Evolutionary conservation across 1,140 invertebrate species (phyloP), one percentile per base, ranked within the genome.

Genomic region (Pseudomyrmex gracilis): DNA sequence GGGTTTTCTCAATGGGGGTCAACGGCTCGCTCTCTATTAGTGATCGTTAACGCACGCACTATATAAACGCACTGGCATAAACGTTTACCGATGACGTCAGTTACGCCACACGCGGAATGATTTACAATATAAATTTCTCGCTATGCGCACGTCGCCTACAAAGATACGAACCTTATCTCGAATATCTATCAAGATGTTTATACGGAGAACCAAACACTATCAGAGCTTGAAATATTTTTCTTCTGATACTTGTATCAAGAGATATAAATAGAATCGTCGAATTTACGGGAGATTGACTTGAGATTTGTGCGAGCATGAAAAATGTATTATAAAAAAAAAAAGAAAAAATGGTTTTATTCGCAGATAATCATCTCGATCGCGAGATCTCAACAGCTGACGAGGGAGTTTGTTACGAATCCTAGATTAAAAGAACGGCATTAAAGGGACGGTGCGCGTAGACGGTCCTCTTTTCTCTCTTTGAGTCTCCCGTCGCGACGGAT

Each of bases 81-180:
- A 88, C 84, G 73, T 87, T 90, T 85, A 61, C 78, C 58, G 57
- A 53, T 88, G 84, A 86, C 84, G 86, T 83, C 86, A 84, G 49
- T 77, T 45, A 53, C 58, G 49, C 22, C 51, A 34, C 34, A 87
- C 67, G 82, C 82, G 73, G 73, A 74, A 84, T 66, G 57, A 87
- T 87, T 53, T 71, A 63, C 55, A 73, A 51, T 43, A 58, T 73
- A 55, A 55, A 57, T 57, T 24, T 53, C 55, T 43, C 55, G 20
- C n/a, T 5, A 34, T 34, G 34, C 49, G 15, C 17, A 7, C 64
- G 51, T 17, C 51, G 45, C n/a, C 53, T 58, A 51, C 45, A 45
- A 20, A 82, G 71, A 86, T 74, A 68, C 7, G 51, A 78, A 15
- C 13, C 61, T 68, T 84, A 61, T 60, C 58, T 67, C 20, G 51